Base-by-base conservation (phyloP, 2,888 invertebrate genomes). In the Leptopterna dolabrata region DNA sequence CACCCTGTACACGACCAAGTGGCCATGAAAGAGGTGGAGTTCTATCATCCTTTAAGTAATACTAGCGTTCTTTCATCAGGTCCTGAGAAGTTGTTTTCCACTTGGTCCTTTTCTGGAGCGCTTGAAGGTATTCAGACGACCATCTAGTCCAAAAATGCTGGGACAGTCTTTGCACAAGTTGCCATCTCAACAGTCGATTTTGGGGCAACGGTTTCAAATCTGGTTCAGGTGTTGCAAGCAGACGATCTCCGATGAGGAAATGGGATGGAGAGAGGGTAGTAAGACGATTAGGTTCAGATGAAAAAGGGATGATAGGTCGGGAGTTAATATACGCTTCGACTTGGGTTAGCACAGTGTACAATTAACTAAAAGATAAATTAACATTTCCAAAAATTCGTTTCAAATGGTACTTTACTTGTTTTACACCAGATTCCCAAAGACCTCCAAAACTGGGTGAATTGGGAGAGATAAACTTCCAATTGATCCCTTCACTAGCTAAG, bases 141-240 rank as follows among this genome's bases (percentile, higher is more conserved):
- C 87, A 87, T 11, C 87, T 30, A 3, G 3, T 24, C 87, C 87
- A 87, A 73, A 87, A 87, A 70, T 43, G 29, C 27, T 87, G 87
- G 1, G 30, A 43, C 7, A 19, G 13, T 19, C 63, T 45, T 41
- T 70, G 87, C 7, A 87, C 41, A 3, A 19, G 1, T 43, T 71
- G 87, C 73, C 73, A 83, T 4, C 83, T 71, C 9, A 19, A 14
- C 14, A 83, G 87, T 2, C 76, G 43, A 29, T 82, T 80, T 6
- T 47, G 6, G 7, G 29, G 81, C 7, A 43, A 16, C 2, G 47
- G 13, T 13, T 9, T n/a, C 24, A 87, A 41, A 24, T 24, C 14
- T 73, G 14, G 83, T 29, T 2, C n/a, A n/a, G n/a, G n/a, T n/a
- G n/a, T n/a, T n/a, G n/a, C n/a, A n/a, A n/a, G n/a, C n/a, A n/a